Evolutionary conservation across 2,113 vertebrate species (phyloP), one percentile per base, ranked within the genome.

Genomic region (Piprites chloris): DNA sequence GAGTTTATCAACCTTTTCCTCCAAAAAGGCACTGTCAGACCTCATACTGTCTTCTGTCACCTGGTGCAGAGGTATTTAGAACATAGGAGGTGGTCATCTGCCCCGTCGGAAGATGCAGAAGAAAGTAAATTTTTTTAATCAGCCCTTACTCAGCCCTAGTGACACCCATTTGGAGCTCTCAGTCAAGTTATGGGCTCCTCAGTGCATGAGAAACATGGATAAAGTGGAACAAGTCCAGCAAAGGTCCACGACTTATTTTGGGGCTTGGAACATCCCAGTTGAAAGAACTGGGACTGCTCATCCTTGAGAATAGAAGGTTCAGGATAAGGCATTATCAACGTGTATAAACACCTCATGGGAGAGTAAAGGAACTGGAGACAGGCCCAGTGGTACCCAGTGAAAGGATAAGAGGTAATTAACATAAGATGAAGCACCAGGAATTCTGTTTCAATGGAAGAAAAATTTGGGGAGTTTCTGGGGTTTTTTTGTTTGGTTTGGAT

Each of bases 71-170:
- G 88, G 27, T 87, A 58, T 84, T 90, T 90, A 86, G 15, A 59
- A 30, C 3, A 58, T 11, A 47, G 6, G 2, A 2, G 17, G 28
- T 41, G 19, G 49, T 88, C 50, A 68, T 63, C 53, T 95, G 67
- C 76, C 74, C 55, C 81, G 46, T 1, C 85, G 35, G 87, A 97
- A 94, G 56, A 69, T 75, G 15, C 11, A 95, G 44, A 89, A 76
- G 21, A 53, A 41, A 61, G 6, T 9, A 46, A 72, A 46, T 66
- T 58, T 5, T 5, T 85, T 90, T 65, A 27, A 11, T 79, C 37
- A 93, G 14, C 8, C 14, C 86, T 42, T 67, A 14, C 33, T 26
- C 6, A 5, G 16, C 23, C 12, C 33, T 77, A 26, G 6, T 30
- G 15, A 46, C 28, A 47, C 8, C 12, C 21, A 8, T 37, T 7